phyloP scores from a whole-genome alignment of 1,140 invertebrate species.

The Geopemphigus sp. region DNA sequence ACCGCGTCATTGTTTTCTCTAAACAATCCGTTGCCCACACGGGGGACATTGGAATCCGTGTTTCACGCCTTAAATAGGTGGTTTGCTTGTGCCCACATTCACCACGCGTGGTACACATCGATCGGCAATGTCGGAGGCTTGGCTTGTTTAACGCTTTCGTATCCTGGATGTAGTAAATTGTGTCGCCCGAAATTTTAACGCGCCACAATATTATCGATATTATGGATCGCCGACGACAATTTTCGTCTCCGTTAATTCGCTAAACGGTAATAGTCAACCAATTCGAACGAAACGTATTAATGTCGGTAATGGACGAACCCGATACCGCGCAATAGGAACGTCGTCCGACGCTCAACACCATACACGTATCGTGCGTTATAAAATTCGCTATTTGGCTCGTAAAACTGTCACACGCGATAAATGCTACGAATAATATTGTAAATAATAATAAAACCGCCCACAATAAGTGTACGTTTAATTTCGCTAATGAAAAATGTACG shows the following conservation, averaged over 20 bases:
- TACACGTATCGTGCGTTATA: no score
- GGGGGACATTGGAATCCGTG: not conserved
- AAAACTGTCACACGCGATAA: no score
- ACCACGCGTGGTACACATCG: not conserved
- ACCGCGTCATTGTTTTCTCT: not conserved
- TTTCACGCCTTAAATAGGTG: slow-evolving; percentile 11
- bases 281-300: no score
- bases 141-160: slow-evolving; percentile 29
- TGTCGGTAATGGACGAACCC: no score
- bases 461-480: not conserved
- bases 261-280: no score
- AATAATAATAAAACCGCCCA: not conserved
- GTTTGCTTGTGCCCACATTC: not conserved
- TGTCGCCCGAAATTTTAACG: slow-evolving; percentile 5
- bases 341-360: no score
- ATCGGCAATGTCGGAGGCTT: slow-evolving; percentile 3
- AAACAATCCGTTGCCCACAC: not conserved
- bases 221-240: not conserved
- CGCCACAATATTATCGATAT: not conserved
- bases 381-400: no score
- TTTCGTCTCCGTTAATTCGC: no score
- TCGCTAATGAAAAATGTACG: not conserved
- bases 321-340: no score
- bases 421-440: no score
- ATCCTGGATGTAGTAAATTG: not conserved